A percentile compares a stretch with the other conserved stretches of the same genome.
Evolutionary conservation across 2,113 vertebrate genomes (phyloP).

Genomic region (Menura novaehollandiae): DNA sequence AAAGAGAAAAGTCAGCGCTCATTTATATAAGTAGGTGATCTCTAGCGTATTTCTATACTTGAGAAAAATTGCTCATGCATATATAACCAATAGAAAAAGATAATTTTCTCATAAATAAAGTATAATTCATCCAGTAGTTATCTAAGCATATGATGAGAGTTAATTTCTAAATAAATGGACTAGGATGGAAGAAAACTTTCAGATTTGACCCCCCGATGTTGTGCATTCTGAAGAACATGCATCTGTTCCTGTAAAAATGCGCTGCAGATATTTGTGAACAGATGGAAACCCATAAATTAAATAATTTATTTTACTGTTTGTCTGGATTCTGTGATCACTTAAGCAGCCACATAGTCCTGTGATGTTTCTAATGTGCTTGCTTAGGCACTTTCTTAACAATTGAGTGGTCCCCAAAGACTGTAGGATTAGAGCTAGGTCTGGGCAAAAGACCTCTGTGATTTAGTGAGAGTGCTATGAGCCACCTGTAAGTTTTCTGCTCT

Average conservation of each 20-base stretch:
- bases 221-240: neutral
- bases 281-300: slow-evolving; percentile 15
- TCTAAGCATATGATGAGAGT: neutral
- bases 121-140: neutral
- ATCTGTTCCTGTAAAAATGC: slow-evolving; percentile 25
- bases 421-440: neutral
- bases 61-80: neutral
- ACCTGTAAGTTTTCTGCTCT: neutral
- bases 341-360: neutral
- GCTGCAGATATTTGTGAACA: slow-evolving; percentile 1
- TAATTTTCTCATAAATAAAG: neutral
- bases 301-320: slow-evolving; percentile 22
- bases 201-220: neutral
- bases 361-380: slow-evolving; percentile 27
- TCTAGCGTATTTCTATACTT: neutral
- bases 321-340: slow-evolving; percentile 14
- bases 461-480: neutral
- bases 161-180: neutral
- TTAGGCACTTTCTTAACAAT: neutral
- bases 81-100: neutral
- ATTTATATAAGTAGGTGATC: neutral
- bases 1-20: neutral
- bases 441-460: neutral
- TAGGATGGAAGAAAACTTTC: neutral
- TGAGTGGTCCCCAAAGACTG: neutral